Conservation (phyloP, 2,113 vertebrate genomes). For the Apodemus speciosus region DNA sequence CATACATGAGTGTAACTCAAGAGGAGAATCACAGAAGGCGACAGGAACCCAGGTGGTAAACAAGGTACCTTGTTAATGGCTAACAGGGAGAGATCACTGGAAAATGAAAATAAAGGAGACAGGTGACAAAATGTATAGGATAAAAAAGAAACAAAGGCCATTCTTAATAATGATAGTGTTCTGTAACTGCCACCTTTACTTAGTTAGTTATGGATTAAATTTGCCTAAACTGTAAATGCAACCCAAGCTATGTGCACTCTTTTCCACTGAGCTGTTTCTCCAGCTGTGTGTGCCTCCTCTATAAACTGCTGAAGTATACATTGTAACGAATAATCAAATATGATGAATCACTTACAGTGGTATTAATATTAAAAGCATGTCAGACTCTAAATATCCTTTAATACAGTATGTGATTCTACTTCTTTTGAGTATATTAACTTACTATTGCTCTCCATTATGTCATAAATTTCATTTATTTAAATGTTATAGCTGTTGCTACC, state of each 20-base stretch:
- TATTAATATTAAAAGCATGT: neutral
- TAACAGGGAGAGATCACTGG: neutral
- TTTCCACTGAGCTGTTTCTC: neutral
- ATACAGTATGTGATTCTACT: neutral
- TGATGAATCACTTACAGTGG: neutral
- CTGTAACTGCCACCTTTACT: neutral
- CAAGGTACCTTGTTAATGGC: neutral
- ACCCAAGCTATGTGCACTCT: too few relatives aligned
- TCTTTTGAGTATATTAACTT: neutral
- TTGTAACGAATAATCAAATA: constrained; percentile 13
- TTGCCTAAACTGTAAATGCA: neutral
- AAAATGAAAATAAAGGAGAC: constrained; percentile 2
- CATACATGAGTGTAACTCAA: neutral
- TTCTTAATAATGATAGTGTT: neutral
- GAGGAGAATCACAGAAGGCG: neutral
- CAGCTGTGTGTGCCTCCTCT: neutral
- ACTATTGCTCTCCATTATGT: neutral
- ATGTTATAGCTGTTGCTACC: neutral
- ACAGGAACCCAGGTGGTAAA: neutral
- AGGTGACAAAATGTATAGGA: neutral
- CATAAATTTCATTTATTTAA: constrained; percentile 1
- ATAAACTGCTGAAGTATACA: neutral
- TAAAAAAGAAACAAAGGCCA: neutral
- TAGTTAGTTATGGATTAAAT: neutral
- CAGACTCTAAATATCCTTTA: neutral